Percentiles rank a stretch among this genome's conserved stretches.
phyloP scores from a whole-genome alignment of 2,113 vertebrate species.

The Haliaeetus leucogaster region DNA sequence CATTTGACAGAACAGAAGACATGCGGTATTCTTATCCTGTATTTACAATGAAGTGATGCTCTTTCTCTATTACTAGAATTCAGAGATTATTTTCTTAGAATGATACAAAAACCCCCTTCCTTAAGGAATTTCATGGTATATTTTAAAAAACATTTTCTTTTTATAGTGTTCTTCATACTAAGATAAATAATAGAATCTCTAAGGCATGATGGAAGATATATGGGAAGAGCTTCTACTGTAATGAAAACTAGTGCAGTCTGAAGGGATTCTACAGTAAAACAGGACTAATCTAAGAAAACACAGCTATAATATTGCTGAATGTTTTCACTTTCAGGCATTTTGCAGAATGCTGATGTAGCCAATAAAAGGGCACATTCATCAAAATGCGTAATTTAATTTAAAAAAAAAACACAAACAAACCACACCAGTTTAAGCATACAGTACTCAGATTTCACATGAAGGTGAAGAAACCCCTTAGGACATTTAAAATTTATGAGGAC shows the following conservation, averaged over 20 bases:
- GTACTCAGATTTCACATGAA: slow-evolving; percentile 31
- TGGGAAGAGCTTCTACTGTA: background rate
- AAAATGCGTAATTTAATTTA: background rate
- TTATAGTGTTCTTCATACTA: background rate
- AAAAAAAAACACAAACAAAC: background rate
- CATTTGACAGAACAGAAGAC: background rate
- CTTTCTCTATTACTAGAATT: background rate
- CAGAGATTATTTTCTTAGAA: background rate
- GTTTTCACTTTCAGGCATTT: slow-evolving; percentile 46
- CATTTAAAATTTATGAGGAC: slow-evolving; percentile 40
- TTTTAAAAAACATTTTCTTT: background rate
- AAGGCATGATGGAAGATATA: background rate
- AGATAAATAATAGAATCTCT: background rate
- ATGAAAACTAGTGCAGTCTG: background rate
- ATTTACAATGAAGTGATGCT: background rate
- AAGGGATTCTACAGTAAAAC: background rate
- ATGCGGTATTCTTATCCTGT: background rate
- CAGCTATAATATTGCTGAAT: background rate
- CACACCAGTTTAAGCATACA: background rate
- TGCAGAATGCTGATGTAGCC: slow-evolving; percentile 10
- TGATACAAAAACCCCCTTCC: background rate
- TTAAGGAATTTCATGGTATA: background rate
- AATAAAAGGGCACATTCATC: slow-evolving; percentile 23
- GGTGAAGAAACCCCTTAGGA: slow-evolving; percentile 30
- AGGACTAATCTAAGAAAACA: slow-evolving; percentile 1